phyloP scores from a whole-genome alignment of 2,797 vertebrate genomes.

The Scolopax bukidnonensis region DNA sequence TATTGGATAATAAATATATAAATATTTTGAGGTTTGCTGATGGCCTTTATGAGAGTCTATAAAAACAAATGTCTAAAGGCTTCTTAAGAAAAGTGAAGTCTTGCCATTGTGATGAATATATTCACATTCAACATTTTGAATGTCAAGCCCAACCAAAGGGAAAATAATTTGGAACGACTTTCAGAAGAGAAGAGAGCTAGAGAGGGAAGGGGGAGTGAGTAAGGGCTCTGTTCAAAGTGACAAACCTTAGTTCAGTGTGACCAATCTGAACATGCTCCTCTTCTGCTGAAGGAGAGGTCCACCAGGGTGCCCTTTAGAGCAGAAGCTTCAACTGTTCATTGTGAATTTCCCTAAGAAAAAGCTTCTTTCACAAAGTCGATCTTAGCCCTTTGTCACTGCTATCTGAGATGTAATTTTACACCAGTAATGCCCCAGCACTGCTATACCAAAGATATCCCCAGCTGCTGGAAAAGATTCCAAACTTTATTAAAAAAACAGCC shows the following conservation, averaged over 20 bases:
- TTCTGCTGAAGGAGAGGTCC: neutral
- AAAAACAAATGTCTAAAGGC: neutral
- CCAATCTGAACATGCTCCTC: neutral
- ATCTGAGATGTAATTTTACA: neutral
- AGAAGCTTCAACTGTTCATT: neutral
- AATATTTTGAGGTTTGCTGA: neutral
- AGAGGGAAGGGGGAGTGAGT: neutral
- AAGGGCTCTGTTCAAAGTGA: neutral
- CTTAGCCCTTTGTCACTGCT: neutral
- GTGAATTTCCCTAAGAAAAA: neutral
- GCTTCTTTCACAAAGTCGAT: neutral
- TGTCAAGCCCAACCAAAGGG: neutral
- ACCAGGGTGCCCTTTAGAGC: neutral
- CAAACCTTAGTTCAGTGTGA: neutral
- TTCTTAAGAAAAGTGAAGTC: neutral
- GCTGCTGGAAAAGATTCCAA: neutral
- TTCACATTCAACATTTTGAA: neutral
- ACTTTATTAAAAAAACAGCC: neutral
- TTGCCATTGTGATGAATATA: neutral
- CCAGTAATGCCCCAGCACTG: neutral
- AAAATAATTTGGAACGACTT: neutral
- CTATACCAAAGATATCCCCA: neutral
- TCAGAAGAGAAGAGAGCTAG: neutral
- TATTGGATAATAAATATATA: neutral
- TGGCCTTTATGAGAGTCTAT: neutral